phyloP scores from a whole-genome alignment of 2,113 vertebrate genomes.

The Coreoperca whiteheadi region DNA sequence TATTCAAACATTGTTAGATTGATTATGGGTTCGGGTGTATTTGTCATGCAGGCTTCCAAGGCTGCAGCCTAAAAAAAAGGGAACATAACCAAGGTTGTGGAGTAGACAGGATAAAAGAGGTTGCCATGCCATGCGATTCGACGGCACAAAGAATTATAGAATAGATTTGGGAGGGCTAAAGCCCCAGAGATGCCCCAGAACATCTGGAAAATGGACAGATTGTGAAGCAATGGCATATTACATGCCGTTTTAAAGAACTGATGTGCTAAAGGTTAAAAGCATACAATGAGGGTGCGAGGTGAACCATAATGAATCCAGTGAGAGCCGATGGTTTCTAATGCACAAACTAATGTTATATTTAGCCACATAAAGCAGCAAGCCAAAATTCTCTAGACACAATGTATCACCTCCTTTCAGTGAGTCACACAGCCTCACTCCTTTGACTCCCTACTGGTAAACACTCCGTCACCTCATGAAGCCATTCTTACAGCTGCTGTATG shows the following conservation, averaged over 20 bases:
- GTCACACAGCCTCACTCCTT: not conserved
- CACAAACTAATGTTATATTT: not conserved
- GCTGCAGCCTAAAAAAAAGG: too few species aligned
- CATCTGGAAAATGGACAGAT: not conserved
- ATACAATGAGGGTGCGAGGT: not conserved
- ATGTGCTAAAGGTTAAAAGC: not conserved
- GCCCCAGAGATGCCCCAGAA: too few species aligned
- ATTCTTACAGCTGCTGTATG: not conserved
- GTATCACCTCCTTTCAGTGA: not conserved
- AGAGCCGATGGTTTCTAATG: not conserved
- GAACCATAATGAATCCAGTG: not conserved
- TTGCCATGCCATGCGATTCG: too few species aligned
- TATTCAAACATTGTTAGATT: not conserved
- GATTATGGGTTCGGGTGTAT: not conserved
- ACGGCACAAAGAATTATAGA: too few species aligned
- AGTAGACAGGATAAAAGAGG: too few species aligned
- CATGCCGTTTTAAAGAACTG: not conserved
- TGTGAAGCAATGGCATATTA: constrained; percentile 5
- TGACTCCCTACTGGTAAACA: not conserved
- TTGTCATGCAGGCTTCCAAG: too few species aligned
- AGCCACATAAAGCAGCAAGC: not conserved
- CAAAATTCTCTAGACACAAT: not conserved
- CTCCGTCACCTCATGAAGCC: not conserved
- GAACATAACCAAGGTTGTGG: too few species aligned
- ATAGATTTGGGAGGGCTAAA: too few species aligned